Evolutionary conservation across 2,113 vertebrate species (phyloP), one percentile per base, ranked within the genome.

Genomic region (Oryzias curvinotus): DNA sequence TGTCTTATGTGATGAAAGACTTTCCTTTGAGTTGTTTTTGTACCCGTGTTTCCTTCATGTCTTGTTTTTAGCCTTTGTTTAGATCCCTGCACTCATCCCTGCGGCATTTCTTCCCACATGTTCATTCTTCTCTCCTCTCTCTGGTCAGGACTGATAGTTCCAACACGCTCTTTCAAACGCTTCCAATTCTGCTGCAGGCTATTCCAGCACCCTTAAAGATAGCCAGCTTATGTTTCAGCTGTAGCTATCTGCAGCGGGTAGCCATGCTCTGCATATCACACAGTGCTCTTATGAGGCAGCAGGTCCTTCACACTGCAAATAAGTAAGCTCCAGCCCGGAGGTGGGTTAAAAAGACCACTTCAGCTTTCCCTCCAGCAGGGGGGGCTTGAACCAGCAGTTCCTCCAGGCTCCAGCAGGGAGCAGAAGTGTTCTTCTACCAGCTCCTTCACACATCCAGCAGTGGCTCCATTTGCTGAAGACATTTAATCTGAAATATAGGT

Each of bases 401-500:
- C 6, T 15, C 14, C 26, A n/a, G 48, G 21, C 2, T 13, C 88
- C 91, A 88, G 83, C 78, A 88, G 92, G 83, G 85, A 57, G 91
- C 88, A 92, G 74, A 85, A 86, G 82, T 30, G 86, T 54, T 80
- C 87, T 80, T 57, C 41, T 51, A 17, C 14, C 5, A 0, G 7
- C 6, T 41, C 55, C n/a, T 2, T 3, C 52, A 58, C 23, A 43
- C 56, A 25, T 86, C 62, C 67, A 77, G 79, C 19, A 52, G 77
- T 6, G 57, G 70, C 75, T 91, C 77, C 78, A 53, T 90, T 87
- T 89, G 82, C 87, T 78, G 77, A 82, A 84, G 88, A 83, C 71
- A 83, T 90, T 91, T 83, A 90, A 83, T 89, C 88, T 88, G 90
- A 75, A 84, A 84, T 89, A 80, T 82, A 87, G 85, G 85, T 86